phyloP scores from a whole-genome alignment of 2,888 invertebrate genomes.

The Megastigmus dorsalis region DNA sequence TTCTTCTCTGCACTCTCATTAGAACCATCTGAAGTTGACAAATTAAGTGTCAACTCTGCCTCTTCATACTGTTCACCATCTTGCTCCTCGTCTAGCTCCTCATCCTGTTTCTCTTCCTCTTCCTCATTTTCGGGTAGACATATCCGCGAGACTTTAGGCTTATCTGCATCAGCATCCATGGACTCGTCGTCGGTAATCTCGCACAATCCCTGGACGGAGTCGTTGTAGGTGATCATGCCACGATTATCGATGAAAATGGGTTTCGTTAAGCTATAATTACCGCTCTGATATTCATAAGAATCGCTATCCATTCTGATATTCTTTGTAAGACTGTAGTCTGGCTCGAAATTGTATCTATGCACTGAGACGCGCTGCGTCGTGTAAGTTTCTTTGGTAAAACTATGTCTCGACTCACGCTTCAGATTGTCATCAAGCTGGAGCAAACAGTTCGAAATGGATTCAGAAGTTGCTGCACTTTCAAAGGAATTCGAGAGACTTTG shows the following conservation, averaged over 20 bases:
- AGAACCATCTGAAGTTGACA: constrained; percentile 34
- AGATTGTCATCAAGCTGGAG: constrained; percentile 1
- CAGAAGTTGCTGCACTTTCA: constrained; percentile 33
- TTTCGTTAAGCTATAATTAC: constrained; percentile 35
- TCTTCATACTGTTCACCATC: constrained; percentile 24
- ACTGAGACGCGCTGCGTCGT: not conserved
- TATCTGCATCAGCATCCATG: constrained; percentile 14
- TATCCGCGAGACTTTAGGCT: not conserved
- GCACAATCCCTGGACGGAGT: constrained; percentile 44
- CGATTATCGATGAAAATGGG: constrained; percentile 40
- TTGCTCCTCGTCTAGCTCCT: not conserved
- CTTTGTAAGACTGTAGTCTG: constrained; percentile 11
- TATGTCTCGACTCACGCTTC: not conserved
- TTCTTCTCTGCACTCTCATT: constrained; percentile 8
- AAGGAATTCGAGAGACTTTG: constrained; percentile 55
- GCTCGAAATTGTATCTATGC: not conserved
- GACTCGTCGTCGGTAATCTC: constrained; percentile 65
- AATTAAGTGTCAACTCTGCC: constrained; percentile 34
- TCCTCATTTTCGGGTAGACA: not conserved
- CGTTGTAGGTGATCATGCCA: constrained; percentile 31
- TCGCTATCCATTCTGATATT: not conserved
- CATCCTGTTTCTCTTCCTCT: constrained; percentile 22
- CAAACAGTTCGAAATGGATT: not conserved
- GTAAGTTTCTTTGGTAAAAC: not conserved
- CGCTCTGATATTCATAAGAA: not conserved